These are phyloP conservation scores for Camponotus fellah DNA, from an alignment of 2,888 invertebrate species.

Conservation along the genomic window DNA sequence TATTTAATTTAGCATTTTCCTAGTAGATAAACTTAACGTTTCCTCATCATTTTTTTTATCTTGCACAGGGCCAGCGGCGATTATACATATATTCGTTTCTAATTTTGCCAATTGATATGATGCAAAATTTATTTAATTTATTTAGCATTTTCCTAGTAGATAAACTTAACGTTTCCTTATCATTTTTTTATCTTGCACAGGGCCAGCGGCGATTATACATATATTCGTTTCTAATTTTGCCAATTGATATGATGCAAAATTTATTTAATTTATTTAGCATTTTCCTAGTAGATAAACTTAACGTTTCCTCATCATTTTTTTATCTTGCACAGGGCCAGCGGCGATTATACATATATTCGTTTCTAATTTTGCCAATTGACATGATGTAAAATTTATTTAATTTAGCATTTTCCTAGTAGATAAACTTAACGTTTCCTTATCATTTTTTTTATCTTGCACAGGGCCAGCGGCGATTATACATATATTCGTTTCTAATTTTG, in stretches of 20 bases:
- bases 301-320: neutral
- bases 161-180: neutral
- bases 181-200: neutral
- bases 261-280: neutral
- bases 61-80: too few relatives aligned
- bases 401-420: neutral
- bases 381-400: neutral
- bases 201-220: too few relatives aligned
- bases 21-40: neutral
- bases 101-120: too few relatives aligned
- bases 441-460: neutral
- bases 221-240: too few relatives aligned
- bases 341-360: too few relatives aligned
- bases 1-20: neutral
- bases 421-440: neutral
- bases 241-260: too few relatives aligned
- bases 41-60: neutral
- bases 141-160: neutral
- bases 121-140: neutral
- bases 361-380: too few relatives aligned
- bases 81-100: too few relatives aligned
- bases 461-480: too few relatives aligned
- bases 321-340: neutral
- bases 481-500: too few relatives aligned
- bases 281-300: neutral